phyloP scores from a whole-genome alignment of 2,113 vertebrate genomes.

The Athene noctua region DNA sequence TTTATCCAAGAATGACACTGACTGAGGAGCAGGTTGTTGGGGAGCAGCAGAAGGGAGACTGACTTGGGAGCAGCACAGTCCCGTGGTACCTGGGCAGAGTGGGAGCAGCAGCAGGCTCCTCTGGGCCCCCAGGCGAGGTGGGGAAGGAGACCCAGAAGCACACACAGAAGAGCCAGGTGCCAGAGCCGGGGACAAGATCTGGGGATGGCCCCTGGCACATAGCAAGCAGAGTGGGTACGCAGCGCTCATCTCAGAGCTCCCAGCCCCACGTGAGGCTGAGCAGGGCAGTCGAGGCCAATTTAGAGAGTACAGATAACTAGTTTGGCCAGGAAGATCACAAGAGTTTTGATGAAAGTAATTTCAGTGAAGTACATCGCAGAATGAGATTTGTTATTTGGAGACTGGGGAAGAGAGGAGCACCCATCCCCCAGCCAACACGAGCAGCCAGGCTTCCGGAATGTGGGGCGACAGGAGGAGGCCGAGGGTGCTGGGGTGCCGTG shows the following conservation, averaged over 20 bases:
- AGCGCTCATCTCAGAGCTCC: background rate
- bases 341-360: background rate
- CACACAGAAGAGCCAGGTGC: background rate
- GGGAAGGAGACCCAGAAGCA: background rate
- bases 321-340: background rate
- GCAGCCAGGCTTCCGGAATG: background rate
- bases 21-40: background rate
- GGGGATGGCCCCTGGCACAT: fast-evolving
- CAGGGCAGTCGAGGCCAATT: background rate
- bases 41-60: background rate
- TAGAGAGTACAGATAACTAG: background rate
- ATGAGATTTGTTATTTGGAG: background rate
- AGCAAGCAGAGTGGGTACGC: background rate
- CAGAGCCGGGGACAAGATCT: background rate
- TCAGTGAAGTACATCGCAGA: background rate
- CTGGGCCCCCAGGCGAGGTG: background rate
- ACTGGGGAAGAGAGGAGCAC: background rate
- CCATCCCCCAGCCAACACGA: fast-evolving
- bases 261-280: background rate
- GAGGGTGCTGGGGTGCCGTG: background rate
- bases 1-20: no score
- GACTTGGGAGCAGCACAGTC: no score
- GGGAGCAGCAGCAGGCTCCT: background rate
- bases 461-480: background rate
- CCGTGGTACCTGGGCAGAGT: background rate